Conservation (phyloP, 2,113 vertebrate genomes). For the Stomatorhinus ivindoensis region DNA sequence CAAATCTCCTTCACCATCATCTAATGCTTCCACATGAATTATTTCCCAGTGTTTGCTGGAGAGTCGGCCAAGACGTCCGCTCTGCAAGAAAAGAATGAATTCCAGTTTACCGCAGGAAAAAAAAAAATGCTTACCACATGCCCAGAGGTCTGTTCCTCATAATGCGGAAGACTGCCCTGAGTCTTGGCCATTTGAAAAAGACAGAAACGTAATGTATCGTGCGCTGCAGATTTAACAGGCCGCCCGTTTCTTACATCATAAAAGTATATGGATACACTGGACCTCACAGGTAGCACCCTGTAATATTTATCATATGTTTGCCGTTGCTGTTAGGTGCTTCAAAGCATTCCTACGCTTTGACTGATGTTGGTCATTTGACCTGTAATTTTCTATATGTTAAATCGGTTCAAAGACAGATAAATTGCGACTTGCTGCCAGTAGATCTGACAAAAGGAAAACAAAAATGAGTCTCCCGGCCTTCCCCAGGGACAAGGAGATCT, state of each 20-base stretch:
- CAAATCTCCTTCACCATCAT: background rate
- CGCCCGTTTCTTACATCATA: constrained; percentile 29
- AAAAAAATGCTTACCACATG: constrained; percentile 50
- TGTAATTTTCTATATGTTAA: constrained; percentile 28
- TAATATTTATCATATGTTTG: constrained; percentile 22
- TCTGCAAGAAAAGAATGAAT: constrained; percentile 42
- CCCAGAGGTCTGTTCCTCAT: constrained; percentile 51
- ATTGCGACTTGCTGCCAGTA: constrained; percentile 19
- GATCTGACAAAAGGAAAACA: constrained; percentile 7
- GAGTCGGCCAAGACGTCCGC: constrained; percentile 35
- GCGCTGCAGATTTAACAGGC: constrained; percentile 22
- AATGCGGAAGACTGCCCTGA: constrained; percentile 37
- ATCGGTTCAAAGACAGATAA: constrained; percentile 19
- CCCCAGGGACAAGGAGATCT: background rate
- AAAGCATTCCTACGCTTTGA: constrained; percentile 39
- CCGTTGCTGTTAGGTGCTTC: constrained; percentile 26
- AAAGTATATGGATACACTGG: constrained; percentile 19
- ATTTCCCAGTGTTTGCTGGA: constrained; percentile 36
- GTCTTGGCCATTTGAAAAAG: constrained; percentile 41
- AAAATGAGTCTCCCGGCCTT: background rate
- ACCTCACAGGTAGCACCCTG: constrained; percentile 22
- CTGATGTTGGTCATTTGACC: constrained; percentile 30
- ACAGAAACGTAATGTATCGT: constrained; percentile 19
- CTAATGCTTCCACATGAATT: constrained; percentile 17
- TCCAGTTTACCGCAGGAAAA: constrained; percentile 42